Conservation (phyloP, 2,888 invertebrate species). For the Oscheius sp. region DNA sequence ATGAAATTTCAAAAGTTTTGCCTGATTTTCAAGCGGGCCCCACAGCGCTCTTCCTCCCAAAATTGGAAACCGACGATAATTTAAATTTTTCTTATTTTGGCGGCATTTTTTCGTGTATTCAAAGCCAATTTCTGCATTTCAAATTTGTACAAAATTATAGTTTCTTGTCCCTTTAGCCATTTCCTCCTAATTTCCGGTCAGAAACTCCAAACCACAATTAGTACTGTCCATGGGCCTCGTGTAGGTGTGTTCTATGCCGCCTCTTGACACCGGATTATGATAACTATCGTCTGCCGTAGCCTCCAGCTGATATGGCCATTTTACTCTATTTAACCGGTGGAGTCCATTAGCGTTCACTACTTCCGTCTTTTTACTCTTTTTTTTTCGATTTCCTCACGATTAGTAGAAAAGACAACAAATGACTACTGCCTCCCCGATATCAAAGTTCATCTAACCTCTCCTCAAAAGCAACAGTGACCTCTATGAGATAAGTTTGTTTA, state of each 20-base stretch:
- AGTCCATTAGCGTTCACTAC: background rate
- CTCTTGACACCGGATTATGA: constrained; percentile 1
- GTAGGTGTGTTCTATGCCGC: background rate
- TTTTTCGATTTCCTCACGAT: background rate
- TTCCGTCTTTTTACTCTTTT: background rate
- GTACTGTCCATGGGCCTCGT: constrained; percentile 10
- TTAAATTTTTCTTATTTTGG: no score
- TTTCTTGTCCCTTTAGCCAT: background rate
- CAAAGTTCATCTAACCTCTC: background rate
- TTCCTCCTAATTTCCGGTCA: no score
- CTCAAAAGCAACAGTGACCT: background rate
- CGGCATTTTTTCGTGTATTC: no score
- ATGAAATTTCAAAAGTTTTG: no score
- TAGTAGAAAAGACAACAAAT: background rate
- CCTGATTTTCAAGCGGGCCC: no score
- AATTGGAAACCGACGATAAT: no score
- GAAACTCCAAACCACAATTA: constrained; percentile 6
- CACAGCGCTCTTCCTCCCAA: no score
- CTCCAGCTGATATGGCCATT: background rate
- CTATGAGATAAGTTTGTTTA: no score
- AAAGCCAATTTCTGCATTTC: no score
- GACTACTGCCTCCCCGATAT: background rate
- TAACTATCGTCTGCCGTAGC: background rate
- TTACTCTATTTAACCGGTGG: background rate
- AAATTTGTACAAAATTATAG: background rate